These are phyloP conservation scores for Cervus canadensis DNA, from an alignment of 2,113 vertebrate species.

Conservation along the genomic window DNA sequence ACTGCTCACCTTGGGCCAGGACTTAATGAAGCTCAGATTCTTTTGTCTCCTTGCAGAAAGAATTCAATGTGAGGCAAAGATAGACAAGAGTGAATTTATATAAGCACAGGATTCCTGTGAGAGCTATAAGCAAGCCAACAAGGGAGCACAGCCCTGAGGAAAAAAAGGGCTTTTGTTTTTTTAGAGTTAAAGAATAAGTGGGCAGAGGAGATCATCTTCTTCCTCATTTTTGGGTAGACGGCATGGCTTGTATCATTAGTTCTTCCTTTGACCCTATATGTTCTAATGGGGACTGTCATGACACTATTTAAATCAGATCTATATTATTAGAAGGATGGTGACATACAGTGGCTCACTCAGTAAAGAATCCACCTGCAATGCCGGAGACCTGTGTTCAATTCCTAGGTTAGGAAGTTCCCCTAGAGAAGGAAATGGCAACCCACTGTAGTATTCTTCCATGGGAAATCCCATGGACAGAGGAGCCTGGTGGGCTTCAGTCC, in stretches of 20 bases:
- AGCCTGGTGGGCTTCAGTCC: neutral
- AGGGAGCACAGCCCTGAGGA: neutral
- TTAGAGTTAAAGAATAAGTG: neutral
- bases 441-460: neutral
- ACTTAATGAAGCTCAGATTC: neutral
- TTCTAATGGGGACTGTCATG: neutral
- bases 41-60: neutral
- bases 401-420: neutral
- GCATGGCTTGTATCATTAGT: neutral
- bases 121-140: neutral
- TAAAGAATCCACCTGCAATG: neutral
- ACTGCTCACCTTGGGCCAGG: neutral
- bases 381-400: neutral
- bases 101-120: neutral
- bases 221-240: neutral
- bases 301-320: neutral
- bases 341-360: neutral
- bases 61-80: neutral
- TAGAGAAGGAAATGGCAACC: neutral
- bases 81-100: neutral
- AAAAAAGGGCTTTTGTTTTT: neutral
- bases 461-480: neutral
- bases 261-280: neutral
- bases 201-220: neutral
- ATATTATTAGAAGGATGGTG: neutral